These are phyloP conservation scores for Orthonevra nobilis DNA, from an alignment of 2,888 invertebrate genomes.

Conservation along the genomic window DNA sequence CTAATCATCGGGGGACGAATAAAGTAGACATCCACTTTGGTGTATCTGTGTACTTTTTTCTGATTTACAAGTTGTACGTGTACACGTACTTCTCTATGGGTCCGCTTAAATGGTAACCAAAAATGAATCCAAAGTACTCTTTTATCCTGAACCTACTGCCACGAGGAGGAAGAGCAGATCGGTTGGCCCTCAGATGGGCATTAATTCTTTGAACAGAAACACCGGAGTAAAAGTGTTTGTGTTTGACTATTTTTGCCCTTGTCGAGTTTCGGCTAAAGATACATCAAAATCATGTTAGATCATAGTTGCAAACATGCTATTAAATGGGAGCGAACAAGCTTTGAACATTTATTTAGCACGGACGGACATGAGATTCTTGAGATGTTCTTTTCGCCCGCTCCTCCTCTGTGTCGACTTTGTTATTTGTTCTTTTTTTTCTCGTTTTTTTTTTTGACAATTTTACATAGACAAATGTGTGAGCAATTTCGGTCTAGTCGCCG, in stretches of 20 bases:
- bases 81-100: conserved; percentile 71
- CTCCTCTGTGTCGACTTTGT: conserved; percentile 21
- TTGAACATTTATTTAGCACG: conserved; percentile 71
- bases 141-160: conserved; percentile 57
- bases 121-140: conserved; percentile 72
- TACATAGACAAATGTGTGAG: conserved; percentile 68
- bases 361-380: conserved; percentile 69
- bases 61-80: conserved; percentile 77
- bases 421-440: conserved; percentile 4
- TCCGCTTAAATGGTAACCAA: conserved; percentile 58
- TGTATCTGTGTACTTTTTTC: conserved; percentile 73
- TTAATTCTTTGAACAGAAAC: conserved; percentile 49
- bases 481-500: conserved; percentile 48
- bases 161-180: conserved; percentile 3
- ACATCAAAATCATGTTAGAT: conserved; percentile 70
- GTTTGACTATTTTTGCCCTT: conserved; percentile 68
- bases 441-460: conserved; percentile 32
- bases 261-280: conserved; percentile 69
- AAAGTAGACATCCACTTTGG: conserved; percentile 66
- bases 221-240: conserved; percentile 43
- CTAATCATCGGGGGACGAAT: conserved; percentile 67
- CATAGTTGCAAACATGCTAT: conserved; percentile 70
- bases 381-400: conserved; percentile 54
- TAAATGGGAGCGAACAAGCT: conserved; percentile 71
- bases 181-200: conserved; percentile 18